These are phyloP conservation scores for Avahi laniger DNA, from an alignment of 2,797 vertebrate genomes.

Conservation along the genomic window DNA sequence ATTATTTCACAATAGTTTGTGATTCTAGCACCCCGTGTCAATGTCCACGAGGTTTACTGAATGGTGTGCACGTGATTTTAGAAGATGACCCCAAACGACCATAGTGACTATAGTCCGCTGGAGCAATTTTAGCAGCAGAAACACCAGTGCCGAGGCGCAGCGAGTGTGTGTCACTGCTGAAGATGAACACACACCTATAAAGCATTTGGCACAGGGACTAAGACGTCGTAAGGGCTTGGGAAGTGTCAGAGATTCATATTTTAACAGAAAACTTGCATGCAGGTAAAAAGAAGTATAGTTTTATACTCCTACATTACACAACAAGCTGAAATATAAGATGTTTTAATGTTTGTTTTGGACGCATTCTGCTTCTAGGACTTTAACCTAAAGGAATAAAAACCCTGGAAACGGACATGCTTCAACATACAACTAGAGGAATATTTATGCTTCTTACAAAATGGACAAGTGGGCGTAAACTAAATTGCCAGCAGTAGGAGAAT, in stretches of 20 bases:
- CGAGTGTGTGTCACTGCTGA: background rate
- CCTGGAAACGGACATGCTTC: background rate
- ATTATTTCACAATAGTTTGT: background rate
- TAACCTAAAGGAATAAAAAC: slow-evolving; percentile 21
- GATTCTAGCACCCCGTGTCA: background rate
- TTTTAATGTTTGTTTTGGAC: no score
- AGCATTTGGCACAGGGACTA: background rate
- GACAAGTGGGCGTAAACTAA: background rate
- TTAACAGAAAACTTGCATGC: no score
- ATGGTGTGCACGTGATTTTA: background rate
- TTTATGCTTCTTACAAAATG: background rate
- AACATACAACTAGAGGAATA: background rate
- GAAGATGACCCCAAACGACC: background rate
- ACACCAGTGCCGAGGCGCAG: background rate
- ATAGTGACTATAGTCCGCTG: background rate
- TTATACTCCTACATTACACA: no score
- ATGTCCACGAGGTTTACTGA: background rate
- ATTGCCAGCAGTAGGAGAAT: background rate
- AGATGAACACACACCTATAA: background rate
- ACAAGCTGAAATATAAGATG: no score
- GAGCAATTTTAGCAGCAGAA: background rate
- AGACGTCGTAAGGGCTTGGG: background rate
- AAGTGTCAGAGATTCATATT: no score
- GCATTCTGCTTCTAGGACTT: background rate
- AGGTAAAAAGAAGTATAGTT: no score